These are phyloP conservation scores for Erithacus rubecula DNA, from an alignment of 2,797 vertebrate genomes.

Conservation along the genomic window DNA sequence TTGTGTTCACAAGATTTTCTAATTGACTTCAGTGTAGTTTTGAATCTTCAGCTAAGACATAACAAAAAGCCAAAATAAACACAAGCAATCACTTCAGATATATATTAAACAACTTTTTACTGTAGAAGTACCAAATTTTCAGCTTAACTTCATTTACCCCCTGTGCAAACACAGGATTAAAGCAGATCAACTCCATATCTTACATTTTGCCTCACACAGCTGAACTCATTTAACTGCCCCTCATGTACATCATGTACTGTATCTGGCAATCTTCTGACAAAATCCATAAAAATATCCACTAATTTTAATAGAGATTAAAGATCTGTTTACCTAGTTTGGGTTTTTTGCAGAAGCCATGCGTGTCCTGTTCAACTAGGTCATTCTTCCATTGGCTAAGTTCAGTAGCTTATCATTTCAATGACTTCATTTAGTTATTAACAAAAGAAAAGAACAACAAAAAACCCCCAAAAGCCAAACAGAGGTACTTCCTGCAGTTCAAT, in stretches of 20 bases:
- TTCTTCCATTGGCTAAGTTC: background rate
- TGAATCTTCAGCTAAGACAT: background rate
- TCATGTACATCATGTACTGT: background rate
- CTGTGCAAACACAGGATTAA: background rate
- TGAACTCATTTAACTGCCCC: background rate
- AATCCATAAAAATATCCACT: background rate
- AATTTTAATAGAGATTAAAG: background rate
- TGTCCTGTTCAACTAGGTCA: background rate
- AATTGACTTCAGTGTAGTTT: background rate
- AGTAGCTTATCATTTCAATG: background rate
- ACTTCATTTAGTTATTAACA: background rate
- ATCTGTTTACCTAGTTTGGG: background rate
- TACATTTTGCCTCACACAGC: background rate
- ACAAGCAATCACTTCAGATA: background rate
- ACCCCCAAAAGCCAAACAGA: background rate
- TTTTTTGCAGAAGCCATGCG: background rate
- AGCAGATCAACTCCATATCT: background rate
- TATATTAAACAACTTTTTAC: background rate
- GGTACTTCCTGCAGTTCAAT: background rate
- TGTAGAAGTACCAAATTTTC: background rate
- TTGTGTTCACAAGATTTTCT: background rate
- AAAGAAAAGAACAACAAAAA: background rate
- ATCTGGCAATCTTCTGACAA: background rate
- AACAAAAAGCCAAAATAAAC: background rate
- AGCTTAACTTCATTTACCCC: background rate